Evolutionary conservation across 1,140 invertebrate species (phyloP), one percentile per base, ranked within the genome.

Genomic region (Papilio polyxenes): DNA sequence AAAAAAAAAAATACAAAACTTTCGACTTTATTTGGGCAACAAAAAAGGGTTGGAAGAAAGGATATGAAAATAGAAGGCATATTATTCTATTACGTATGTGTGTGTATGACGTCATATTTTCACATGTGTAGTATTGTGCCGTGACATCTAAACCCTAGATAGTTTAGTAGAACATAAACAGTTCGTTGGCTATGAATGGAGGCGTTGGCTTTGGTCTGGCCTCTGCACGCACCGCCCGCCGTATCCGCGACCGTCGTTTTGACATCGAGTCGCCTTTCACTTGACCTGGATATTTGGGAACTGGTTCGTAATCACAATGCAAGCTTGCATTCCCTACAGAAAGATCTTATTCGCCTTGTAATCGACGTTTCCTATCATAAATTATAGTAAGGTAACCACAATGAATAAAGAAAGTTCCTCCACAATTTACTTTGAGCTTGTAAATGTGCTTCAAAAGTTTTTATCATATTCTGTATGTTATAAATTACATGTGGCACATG

Each of bases 271-370:
- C 88, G 92, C 92, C 92, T 93, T 94, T 94, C 92, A 93, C 92
- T 93, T 89, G 92, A 90, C 92, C 92, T 90, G 92, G 89, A 92
- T 94, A 90, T 93, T 94, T 93, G 75, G 92, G 91, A 93, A 93
- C 92, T 92, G 90, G 91, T 93, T 92, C 87, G 88, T 89, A 91
- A 90, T 92, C 87, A 91, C 89, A 91, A 91, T 93, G 88, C 90
- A 86, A 88, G 83, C 85, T 82, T 86, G 84, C 87, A 85, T 87
- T 87, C 88, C 85, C 85, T 84, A 77, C 82, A 31, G 85, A 74
- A 85, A 84, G 83, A 83, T 82, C 86, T 81, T 82, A 83, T 84
- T 82, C 83, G 86, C 87, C 84, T 84, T 82, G 84, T 89, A 89
- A 90, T 80, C 56, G 20, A 44, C 31, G 20, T 80, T 80, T 49